phyloP scores from a whole-genome alignment of 2,888 invertebrate genomes.

The Cheilosia soror region DNA sequence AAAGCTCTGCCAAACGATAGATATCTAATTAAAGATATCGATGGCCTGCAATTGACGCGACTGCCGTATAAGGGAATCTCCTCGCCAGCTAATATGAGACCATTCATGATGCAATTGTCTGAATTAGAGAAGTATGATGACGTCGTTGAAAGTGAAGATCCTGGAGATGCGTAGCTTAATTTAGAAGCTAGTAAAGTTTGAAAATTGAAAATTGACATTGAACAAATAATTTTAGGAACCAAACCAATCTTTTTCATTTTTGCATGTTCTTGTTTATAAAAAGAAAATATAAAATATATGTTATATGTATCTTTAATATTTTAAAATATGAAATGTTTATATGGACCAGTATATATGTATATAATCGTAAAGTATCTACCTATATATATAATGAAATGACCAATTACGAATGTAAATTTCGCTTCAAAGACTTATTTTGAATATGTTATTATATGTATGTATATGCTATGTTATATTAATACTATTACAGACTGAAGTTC shows the following conservation, averaged over 20 bases:
- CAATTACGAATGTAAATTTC: not conserved
- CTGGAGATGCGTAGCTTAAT: not conserved
- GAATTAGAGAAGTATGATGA: not conserved
- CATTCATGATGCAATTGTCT: conserved; percentile 1
- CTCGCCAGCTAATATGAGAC: conserved; percentile 12
- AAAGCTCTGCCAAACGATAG: not conserved
- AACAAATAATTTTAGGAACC: not conserved
- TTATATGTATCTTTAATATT: not conserved
- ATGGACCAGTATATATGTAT: not conserved
- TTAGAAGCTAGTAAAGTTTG: not conserved
- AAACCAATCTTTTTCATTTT: not conserved
- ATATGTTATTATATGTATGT: not conserved
- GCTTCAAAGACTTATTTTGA: not conserved
- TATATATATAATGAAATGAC: too few species aligned
- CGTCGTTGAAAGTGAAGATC: not conserved
- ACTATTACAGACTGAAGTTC: not conserved
- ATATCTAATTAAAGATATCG: not conserved
- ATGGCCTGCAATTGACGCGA: not conserved
- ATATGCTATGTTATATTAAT: not conserved
- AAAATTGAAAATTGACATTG: not conserved
- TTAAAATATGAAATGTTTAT: not conserved
- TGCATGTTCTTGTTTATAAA: not conserved
- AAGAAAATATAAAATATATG: not conserved
- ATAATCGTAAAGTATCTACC: not conserved
- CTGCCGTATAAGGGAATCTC: conserved; percentile 19